Evolutionary conservation across 2,113 vertebrate genomes (phyloP), one percentile per base, ranked within the genome.

Genomic region (Corynorhinus townsendii): DNA sequence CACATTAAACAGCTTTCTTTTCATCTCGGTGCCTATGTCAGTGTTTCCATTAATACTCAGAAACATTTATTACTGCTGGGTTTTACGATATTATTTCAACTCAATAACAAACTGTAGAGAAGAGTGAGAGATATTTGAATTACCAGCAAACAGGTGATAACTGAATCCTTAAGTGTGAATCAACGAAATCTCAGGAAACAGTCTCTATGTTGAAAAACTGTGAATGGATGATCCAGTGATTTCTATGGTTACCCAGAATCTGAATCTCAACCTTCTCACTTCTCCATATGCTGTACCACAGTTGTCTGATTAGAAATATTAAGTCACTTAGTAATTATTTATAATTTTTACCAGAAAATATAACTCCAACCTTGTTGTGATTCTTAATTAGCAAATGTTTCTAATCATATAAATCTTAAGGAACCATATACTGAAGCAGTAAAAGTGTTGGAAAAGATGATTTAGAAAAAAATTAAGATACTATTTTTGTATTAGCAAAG

Each of bases 351-450:
- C 7, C 4, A 92, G 28, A 22, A 93, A 45, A 81, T 77, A 17
- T 15, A 30, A 71, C 10, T 85, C 40, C 11, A 92, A 64, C 0
- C 5, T 73, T 62, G 12, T 11, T 45, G 6, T 43, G 49, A 45
- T 72, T 30, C 38, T 43, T 91, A 90, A 56, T 68, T 88, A 81
- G 59, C 40, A 97, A 93, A 62, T 2, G 11, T 91, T 84, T 93
- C 82, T 93, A 64, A 38, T 52, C 75, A 62, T 49, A 1, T 62
- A 72, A 59, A 97, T 84, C 20, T 85, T 77, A 77, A 66, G 28
- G 26, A 87, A 14, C 33, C 43, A 91, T 40, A 40, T 43, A 83
- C 7, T 33, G 7, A 91, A 69, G 24, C 56, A 56, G 9, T 24
- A 16, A 89, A 71, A 86, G 43, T 54, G 93, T 72, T 90, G 19